Evolutionary conservation across 2,888 invertebrate species (phyloP), one percentile per base, ranked within the genome.

Genomic region (Drosophila fungiperda): DNA sequence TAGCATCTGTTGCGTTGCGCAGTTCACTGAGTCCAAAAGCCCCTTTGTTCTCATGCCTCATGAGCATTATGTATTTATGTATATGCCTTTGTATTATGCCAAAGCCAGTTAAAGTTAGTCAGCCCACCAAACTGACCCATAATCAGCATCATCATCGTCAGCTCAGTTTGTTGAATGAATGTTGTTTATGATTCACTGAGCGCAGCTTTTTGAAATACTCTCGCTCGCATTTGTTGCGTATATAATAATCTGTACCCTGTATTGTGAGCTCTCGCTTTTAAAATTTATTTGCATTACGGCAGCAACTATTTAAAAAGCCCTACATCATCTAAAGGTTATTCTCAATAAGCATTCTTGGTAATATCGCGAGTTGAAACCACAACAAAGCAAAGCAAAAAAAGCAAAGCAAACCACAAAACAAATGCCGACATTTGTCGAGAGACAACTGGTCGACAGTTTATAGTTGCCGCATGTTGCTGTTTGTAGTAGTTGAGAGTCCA

Each of bases 41-140:
- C 68, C 50, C 79, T 80, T 82, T 80, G 80, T 80, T 80, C 82
- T 75, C 75, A 67, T 75, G 80, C 80, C 71, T 48, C 35, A 42
- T 68, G 60, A 58, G 58, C 64, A 61, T 76, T 64, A 67, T 49
- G 33, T 45, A 33, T 49, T 67, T 61, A 53, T 53, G 35, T 40
- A 42, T 76, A 33, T 52, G 52, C 33, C 52, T 52, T 12, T 73
- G 50, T 61, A 61, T 60, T 67, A 59, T 32, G 63, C 38, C 38
- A 55, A 55, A n/a, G 55, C 55, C 32, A 52, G 65, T 35, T 50
- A 75, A 8, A 45, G 76, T 79, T 75, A 79, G 76, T 79, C 63
- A 76, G 70, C 50, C 65, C 61, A 20, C 23, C 8, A 45, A 65
- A 65, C 58, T 54, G 66, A 79, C 63, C 76, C 61, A 50, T 45